These are phyloP conservation scores for Cataglyphis livida DNA, from an alignment of 2,888 invertebrate genomes.

Conservation along the genomic window DNA sequence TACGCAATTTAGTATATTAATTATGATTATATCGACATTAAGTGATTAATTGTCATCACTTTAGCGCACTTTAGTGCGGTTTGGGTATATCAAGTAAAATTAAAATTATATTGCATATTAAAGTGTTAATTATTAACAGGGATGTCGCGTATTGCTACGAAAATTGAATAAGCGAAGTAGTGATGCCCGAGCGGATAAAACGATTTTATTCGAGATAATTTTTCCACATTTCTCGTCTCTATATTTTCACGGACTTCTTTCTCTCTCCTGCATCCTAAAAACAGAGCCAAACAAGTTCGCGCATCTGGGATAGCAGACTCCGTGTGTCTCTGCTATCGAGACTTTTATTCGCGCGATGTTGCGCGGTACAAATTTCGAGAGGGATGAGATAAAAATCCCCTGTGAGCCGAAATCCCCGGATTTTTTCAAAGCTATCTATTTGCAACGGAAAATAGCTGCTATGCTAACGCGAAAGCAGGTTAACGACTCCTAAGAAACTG, in stretches of 20 bases:
- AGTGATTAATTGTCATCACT: constrained; percentile 17
- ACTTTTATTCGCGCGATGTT: constrained; percentile 9
- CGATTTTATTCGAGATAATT: background rate
- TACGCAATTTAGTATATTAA: background rate
- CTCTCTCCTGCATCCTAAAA: background rate
- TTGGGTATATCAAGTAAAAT: constrained; percentile 12
- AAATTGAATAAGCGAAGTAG: background rate
- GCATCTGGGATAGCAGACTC: background rate
- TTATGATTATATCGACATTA: constrained; percentile 12
- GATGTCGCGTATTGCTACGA: background rate
- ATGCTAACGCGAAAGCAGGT: constrained; percentile 11
- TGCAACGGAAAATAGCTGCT: background rate
- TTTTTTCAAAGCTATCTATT: constrained; percentile 45
- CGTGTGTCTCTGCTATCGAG: constrained; percentile 31
- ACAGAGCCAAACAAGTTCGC: background rate
- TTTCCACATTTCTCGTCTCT: background rate
- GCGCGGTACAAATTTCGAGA: constrained; percentile 36
- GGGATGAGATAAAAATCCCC: constrained; percentile 52
- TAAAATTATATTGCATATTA: background rate
- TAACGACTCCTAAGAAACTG: constrained; percentile 37
- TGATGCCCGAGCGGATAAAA: background rate
- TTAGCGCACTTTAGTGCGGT: background rate
- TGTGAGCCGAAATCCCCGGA: constrained; percentile 18
- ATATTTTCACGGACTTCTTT: background rate
- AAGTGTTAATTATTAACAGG: constrained; percentile 13